Conservation (phyloP, 2,797 vertebrate species). For the Crocidura indochinensis region DNA sequence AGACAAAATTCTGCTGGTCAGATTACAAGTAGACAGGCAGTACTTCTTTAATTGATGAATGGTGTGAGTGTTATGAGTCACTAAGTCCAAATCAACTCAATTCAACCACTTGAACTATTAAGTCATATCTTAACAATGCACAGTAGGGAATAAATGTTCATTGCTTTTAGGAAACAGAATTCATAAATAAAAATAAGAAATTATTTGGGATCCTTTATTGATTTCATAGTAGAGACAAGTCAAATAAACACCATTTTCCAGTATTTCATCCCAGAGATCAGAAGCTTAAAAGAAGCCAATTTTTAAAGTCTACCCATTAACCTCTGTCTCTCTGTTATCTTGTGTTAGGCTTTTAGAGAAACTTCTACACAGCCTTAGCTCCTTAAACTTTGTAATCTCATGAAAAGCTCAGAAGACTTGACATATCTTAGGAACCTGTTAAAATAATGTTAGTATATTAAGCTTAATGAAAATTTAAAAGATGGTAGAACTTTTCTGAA, state of each 20-base stretch:
- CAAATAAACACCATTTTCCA: slow-evolving; percentile 78
- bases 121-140: slow-evolving; percentile 69
- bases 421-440: neutral
- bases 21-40: slow-evolving; percentile 77
- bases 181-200: slow-evolving; percentile 82
- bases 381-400: slow-evolving; percentile 61
- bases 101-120: slow-evolving; percentile 74
- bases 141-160: slow-evolving; percentile 53
- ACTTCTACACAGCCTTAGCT: slow-evolving; percentile 64
- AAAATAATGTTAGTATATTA: slow-evolving; percentile 29
- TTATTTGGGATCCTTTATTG: slow-evolving; percentile 69
- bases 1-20: slow-evolving; percentile 75
- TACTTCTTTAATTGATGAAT: slow-evolving; percentile 74
- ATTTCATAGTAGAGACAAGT: slow-evolving; percentile 72
- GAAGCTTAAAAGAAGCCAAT: slow-evolving; percentile 80
- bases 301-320: slow-evolving; percentile 83
- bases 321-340: slow-evolving; percentile 80
- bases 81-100: slow-evolving; percentile 69
- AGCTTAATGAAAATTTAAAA: slow-evolving; percentile 68
- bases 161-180: slow-evolving; percentile 78
- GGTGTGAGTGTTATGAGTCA: slow-evolving; percentile 75
- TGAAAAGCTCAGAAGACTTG: slow-evolving; percentile 53
- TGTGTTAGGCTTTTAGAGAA: slow-evolving; percentile 74
- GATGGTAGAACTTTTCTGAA: slow-evolving; percentile 51
- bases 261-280: slow-evolving; percentile 74